Evolutionary conservation across 2,113 vertebrate species (phyloP).

Genomic region (Seriola dumerili): DNA sequence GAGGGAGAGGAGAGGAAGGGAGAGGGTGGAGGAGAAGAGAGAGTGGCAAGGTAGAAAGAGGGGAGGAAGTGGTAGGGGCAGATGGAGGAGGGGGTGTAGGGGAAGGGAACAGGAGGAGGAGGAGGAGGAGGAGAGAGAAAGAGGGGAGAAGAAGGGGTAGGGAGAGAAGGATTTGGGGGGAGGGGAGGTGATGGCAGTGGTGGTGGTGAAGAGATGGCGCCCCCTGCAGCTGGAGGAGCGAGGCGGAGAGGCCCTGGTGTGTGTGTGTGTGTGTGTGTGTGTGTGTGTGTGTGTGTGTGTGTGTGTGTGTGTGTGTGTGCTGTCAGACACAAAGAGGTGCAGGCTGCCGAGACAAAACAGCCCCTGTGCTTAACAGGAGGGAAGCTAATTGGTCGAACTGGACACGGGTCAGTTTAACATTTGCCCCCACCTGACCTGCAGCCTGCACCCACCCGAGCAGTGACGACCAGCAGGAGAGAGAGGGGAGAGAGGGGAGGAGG

Average conservation of each 20-base stretch:
- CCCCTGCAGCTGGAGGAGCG: conserved; percentile 61
- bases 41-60: background rate
- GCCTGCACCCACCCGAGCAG: conserved; percentile 10
- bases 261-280: conserved; percentile 1
- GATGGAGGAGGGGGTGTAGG: background rate
- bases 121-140: background rate
- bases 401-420: conserved; percentile 34
- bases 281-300: background rate
- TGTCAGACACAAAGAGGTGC: conserved; percentile 64
- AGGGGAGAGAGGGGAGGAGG: background rate
- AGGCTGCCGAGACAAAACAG: conserved; percentile 29
- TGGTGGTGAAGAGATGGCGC: conserved; percentile 41
- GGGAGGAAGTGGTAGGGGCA: conserved; percentile 1
- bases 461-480: background rate
- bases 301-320: background rate
- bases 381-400: conserved; percentile 35
- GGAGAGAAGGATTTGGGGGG: background rate
- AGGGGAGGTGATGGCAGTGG: conserved; percentile 2
- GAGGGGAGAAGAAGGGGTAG: background rate
- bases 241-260: conserved; percentile 5
- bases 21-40: background rate
- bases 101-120: background rate
- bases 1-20: background rate
- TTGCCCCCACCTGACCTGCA: conserved; percentile 30
- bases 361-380: conserved; percentile 13